Percentiles rank a stretch among this genome's conserved stretches.
phyloP scores from a whole-genome alignment of 2,888 invertebrate genomes.

The Eucera pruinosa region DNA sequence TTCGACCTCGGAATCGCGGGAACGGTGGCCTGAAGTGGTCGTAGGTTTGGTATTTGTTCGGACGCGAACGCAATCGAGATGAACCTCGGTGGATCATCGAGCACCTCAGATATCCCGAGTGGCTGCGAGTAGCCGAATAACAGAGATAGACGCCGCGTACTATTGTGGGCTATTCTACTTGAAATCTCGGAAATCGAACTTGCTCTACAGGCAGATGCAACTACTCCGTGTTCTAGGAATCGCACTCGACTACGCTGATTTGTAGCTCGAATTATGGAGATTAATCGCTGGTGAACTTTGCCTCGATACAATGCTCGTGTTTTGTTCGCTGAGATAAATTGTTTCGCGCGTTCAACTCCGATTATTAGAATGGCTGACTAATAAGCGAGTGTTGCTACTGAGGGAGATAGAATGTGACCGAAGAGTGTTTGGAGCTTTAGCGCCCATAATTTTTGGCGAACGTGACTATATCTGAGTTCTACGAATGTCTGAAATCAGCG shows the following conservation, averaged over 20 bases:
- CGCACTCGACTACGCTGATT: neutral
- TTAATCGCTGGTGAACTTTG: conserved; percentile 19
- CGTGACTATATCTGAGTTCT: too few species aligned
- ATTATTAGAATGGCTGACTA: conserved; percentile 12
- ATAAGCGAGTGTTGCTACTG: neutral
- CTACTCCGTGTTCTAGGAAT: neutral
- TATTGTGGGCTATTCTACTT: neutral
- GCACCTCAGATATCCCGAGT: conserved; percentile 26
- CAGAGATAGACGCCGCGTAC: conserved; percentile 4
- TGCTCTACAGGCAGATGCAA: neutral
- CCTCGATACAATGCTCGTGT: neutral
- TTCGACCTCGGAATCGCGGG: neutral
- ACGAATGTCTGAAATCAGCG: too few species aligned
- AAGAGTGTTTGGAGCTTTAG: neutral
- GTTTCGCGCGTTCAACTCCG: neutral
- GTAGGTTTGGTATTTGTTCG: conserved; percentile 7
- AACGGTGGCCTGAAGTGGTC: neutral
- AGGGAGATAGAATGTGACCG: too few species aligned
- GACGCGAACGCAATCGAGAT: conserved; percentile 7
- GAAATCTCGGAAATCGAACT: neutral
- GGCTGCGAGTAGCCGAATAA: conserved; percentile 10
- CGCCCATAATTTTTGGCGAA: too few species aligned
- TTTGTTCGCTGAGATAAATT: neutral
- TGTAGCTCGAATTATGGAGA: neutral
- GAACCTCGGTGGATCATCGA: neutral